phyloP scores from a whole-genome alignment of 2,888 invertebrate genomes.

The Dermolepida albohirtum region DNA sequence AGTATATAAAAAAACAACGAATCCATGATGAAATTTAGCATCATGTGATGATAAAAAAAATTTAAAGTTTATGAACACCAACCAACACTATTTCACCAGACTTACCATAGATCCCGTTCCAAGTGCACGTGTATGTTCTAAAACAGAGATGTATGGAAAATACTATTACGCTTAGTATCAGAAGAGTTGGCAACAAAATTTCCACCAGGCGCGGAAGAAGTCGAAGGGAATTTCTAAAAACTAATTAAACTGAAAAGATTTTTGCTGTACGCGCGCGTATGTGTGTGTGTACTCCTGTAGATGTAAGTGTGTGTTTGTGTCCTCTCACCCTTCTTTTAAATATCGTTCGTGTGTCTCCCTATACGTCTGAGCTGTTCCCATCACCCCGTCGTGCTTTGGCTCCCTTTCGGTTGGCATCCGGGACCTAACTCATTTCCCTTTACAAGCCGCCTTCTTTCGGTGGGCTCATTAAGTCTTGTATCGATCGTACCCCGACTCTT shows the following conservation, averaged over 20 bases:
- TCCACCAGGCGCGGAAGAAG: constrained; percentile 19
- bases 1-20: too few species aligned
- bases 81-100: too few species aligned
- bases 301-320: constrained; percentile 44
- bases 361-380: constrained; percentile 10
- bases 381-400: constrained; percentile 20
- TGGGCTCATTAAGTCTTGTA: constrained; percentile 63
- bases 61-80: too few species aligned
- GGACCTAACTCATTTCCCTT: constrained; percentile 53
- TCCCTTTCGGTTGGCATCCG: constrained; percentile 35
- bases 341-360: constrained; percentile 47
- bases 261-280: constrained; percentile 35
- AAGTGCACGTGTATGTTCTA: too few species aligned
- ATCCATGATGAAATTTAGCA: too few species aligned
- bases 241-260: constrained; percentile 46
- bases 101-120: too few species aligned
- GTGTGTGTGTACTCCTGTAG: constrained; percentile 33
- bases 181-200: not conserved
- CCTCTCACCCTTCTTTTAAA: constrained; percentile 50
- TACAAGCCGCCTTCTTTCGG: constrained; percentile 62
- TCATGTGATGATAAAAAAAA: too few species aligned
- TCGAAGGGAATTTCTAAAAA: constrained; percentile 38
- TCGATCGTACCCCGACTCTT: constrained; percentile 58
- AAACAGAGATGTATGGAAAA: too few species aligned
- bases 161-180: too few species aligned